Base-by-base conservation (phyloP, 2,113 vertebrate genomes). In the Pica pica region DNA sequence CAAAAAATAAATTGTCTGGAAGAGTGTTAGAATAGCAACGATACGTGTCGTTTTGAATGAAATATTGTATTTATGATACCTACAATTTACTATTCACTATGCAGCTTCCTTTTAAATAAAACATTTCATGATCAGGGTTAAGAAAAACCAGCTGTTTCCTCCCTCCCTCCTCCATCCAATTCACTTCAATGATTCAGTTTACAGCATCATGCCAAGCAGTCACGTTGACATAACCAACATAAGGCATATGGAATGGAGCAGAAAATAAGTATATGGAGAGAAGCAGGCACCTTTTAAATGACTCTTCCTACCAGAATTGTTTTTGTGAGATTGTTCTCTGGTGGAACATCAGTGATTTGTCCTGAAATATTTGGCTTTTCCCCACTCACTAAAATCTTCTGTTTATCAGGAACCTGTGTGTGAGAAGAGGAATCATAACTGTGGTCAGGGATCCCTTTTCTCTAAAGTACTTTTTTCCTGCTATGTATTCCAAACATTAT, bases 21-120 rank as follows among this genome's bases (percentile, higher is more conserved):
- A 93, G 75, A 69, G 63, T 52, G 41, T 61, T 91, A 93, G 68
- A 78, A 85, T 73, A 69, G 78, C 78, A 91, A 53, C 0, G 2
- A 47, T 89, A 71, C 1, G 1, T 71, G 81, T 76, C 0, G 10
- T 73, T 94, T 92, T 88, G 70, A 92, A 69, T 76, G 46, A 83
- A 97, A 90, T 80, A 49, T 11, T 3, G 1, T 76, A 93, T 85
- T 97, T 94, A 65, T 85, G 85, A 94, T 94, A 83, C 92, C 90
- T 94, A 16, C 82, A 93, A 94, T 95, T 90, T 92, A 49, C 85
- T 94, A 61, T 95, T 96, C 90, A 46, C 78, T 91, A 15, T 92
- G 88, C 75, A 85, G 78, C 94, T 95, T 94, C 67, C 75, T 91
- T 90, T 87, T 92, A 94, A 93, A 94, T 94, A 73, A 92, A 95